phyloP scores from a whole-genome alignment of 2,113 vertebrate species.

The Hystrix cristata region DNA sequence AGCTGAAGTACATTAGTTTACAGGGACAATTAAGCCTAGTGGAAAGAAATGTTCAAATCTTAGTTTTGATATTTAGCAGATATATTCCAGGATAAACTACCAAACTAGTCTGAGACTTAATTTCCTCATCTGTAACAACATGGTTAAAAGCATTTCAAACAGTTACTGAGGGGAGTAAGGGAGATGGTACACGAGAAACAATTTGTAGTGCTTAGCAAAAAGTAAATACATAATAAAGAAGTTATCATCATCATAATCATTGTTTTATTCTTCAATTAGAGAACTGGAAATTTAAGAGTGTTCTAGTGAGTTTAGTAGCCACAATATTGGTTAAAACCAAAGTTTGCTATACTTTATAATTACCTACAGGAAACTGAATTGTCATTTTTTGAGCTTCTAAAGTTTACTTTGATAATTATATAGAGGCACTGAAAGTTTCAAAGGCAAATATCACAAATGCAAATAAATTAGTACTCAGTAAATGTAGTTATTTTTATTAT shows the following conservation, averaged over 20 bases:
- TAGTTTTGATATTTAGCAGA: constrained; percentile 45
- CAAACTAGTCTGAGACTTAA: constrained; percentile 48
- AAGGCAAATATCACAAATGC: not conserved
- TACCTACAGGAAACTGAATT: not conserved
- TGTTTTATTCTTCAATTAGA: constrained; percentile 51
- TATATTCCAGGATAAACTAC: constrained; percentile 27
- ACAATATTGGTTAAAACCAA: constrained; percentile 1
- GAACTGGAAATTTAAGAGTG: constrained; percentile 33
- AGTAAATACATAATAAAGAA: constrained; percentile 41
- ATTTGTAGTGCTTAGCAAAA: constrained; percentile 15
- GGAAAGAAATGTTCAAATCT: constrained; percentile 14
- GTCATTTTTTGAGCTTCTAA: not conserved
- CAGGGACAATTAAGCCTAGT: not conserved
- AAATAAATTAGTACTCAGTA: not conserved
- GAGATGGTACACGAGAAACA: constrained; percentile 24
- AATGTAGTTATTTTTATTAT: not conserved
- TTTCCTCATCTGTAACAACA: constrained; percentile 61
- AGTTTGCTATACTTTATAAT: constrained; percentile 34
- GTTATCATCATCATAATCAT: not conserved
- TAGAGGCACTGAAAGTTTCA: not conserved
- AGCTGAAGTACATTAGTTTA: constrained; percentile 25
- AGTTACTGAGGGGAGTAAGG: constrained; percentile 30
- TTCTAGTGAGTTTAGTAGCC: not conserved
- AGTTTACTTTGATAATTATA: constrained; percentile 49
- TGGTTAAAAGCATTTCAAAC: constrained; percentile 58